Conservation (phyloP, 2,797 vertebrate species). For the Rhynchotus rufescens region DNA sequence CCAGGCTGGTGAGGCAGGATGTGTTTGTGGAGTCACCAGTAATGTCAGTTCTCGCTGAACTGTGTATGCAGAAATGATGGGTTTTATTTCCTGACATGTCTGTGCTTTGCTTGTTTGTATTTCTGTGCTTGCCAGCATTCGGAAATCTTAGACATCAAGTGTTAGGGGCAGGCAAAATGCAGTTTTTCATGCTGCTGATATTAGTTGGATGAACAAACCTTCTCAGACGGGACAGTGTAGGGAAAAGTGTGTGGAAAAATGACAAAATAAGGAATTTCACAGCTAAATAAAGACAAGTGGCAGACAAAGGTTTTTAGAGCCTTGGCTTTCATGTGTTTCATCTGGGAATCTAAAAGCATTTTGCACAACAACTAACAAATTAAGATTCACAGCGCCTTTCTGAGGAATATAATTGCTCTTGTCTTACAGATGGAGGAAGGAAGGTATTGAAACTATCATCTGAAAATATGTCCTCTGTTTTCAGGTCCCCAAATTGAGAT, state of each 20-base stretch:
- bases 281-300: conserved; percentile 48
- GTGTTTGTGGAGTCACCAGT: background rate
- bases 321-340: conserved; percentile 36
- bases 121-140: conserved; percentile 30
- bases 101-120: background rate
- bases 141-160: conserved; percentile 4
- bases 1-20: background rate
- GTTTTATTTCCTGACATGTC: background rate
- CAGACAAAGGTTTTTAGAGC: conserved; percentile 37
- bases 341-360: conserved; percentile 36
- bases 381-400: conserved; percentile 47
- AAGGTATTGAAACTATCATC: conserved; percentile 26
- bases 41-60: background rate
- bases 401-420: conserved; percentile 24
- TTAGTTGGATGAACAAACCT: conserved; percentile 52
- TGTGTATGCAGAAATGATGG: conserved; percentile 10
- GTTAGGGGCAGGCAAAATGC: background rate
- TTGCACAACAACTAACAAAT: conserved; percentile 23
- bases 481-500: conserved; percentile 10
- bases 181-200: conserved; percentile 39
- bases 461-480: conserved; percentile 27
- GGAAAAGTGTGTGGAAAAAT: conserved; percentile 18
- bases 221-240: conserved; percentile 36
- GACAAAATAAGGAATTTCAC: conserved; percentile 37
- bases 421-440: conserved; percentile 36